Percentiles rank a stretch among this genome's conserved stretches.
phyloP scores from a whole-genome alignment of 2,113 vertebrate genomes.

The Micronycteris hirsuta region DNA sequence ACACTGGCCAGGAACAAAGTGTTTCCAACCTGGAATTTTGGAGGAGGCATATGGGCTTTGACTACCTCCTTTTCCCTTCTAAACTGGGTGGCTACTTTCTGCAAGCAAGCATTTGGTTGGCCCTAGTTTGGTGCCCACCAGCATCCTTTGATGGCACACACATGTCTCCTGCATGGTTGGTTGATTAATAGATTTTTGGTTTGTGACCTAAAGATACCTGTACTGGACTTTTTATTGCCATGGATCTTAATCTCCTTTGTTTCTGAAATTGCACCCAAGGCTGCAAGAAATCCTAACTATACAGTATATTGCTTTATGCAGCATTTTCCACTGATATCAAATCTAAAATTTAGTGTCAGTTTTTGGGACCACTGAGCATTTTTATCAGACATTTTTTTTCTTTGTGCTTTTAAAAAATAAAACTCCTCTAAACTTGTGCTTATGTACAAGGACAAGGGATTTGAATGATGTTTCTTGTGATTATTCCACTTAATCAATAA shows the following conservation, averaged over 20 bases:
- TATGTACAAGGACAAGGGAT: neutral
- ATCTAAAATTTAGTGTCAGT: neutral
- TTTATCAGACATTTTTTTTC: conserved; percentile 46
- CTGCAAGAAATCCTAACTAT: neutral
- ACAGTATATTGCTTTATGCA: neutral
- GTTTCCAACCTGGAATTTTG: neutral
- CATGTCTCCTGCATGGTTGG: neutral
- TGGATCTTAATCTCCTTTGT: neutral
- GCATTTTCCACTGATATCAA: neutral
- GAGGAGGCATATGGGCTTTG: neutral
- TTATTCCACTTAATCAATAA: conserved; percentile 69
- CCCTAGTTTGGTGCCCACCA: neutral
- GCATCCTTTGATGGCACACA: neutral
- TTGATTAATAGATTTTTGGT: neutral
- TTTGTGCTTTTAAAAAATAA: conserved; percentile 22
- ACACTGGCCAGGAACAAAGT: neutral
- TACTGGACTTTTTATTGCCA: neutral
- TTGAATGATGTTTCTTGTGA: conserved; percentile 52
- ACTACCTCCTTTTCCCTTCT: no score
- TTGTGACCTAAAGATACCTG: neutral
- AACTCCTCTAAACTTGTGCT: neutral
- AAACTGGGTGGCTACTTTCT: neutral
- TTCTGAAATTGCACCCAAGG: neutral
- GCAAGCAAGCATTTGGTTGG: neutral
- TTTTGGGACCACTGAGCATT: neutral